A percentile compares a stretch with the other conserved stretches of the same genome.
Conservation (phyloP, 2,888 invertebrate genomes). For the Gastrophysa polygoni region DNA sequence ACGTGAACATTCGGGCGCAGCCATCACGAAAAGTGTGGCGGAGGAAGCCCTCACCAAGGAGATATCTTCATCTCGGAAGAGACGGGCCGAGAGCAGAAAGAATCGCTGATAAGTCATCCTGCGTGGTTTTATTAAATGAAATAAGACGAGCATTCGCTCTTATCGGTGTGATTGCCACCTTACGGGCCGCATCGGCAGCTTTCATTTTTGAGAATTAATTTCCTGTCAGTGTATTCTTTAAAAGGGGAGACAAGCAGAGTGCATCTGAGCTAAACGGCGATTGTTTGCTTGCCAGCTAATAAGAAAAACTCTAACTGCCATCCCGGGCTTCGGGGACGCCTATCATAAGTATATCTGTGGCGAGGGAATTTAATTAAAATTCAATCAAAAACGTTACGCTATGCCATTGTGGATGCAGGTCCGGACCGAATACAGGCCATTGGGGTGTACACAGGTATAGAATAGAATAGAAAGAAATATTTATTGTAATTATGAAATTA, state of each 20-base stretch:
- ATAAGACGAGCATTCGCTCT: slow-evolving; percentile 56
- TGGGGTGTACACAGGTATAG: too few species aligned
- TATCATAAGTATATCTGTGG: slow-evolving; percentile 55
- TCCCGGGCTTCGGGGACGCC: slow-evolving; percentile 48
- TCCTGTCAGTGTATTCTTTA: slow-evolving; percentile 60
- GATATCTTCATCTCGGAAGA: neutral
- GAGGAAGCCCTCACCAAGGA: neutral
- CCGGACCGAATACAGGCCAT: neutral
- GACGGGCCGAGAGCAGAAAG: slow-evolving; percentile 24
- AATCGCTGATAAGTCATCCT: slow-evolving; percentile 50
- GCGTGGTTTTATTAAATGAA: slow-evolving; percentile 56
- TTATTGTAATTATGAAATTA: too few species aligned
- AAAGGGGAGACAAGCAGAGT: slow-evolving; percentile 56
- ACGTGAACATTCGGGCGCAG: neutral
- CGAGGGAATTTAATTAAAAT: slow-evolving; percentile 59
- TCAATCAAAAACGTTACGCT: slow-evolving; percentile 58
- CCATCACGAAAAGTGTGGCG: neutral
- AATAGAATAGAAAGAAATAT: too few species aligned
- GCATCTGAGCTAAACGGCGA: slow-evolving; percentile 57
- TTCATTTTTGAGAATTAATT: slow-evolving; percentile 62
- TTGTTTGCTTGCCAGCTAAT: slow-evolving; percentile 57
- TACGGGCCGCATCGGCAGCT: slow-evolving; percentile 56
- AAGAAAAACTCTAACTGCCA: slow-evolving; percentile 58
- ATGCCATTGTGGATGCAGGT: slow-evolving; percentile 3
- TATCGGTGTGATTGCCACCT: slow-evolving; percentile 56